Evolutionary conservation across 2,797 vertebrate species (phyloP).

Genomic region (Fistularia tabacaria): DNA sequence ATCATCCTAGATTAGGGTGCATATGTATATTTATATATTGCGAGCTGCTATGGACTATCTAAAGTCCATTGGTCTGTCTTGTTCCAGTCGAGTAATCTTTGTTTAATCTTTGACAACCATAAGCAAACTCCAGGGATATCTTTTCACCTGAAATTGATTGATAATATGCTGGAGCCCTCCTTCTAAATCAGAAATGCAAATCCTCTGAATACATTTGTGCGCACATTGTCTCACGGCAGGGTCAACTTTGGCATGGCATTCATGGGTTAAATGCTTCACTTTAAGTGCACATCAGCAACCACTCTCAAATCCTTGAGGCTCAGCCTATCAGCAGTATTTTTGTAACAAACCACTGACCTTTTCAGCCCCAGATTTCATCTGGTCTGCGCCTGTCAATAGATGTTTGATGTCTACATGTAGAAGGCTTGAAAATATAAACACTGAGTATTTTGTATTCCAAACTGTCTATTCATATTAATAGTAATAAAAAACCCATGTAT

Average conservation of each 20-base stretch:
- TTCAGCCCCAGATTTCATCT: constrained; percentile 35
- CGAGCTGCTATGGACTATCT: background rate
- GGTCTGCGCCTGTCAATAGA: constrained; percentile 33
- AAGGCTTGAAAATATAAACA: background rate
- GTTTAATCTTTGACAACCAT: constrained; percentile 8
- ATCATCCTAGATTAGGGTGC: constrained; percentile 38
- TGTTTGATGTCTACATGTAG: background rate
- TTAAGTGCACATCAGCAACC: constrained; percentile 48
- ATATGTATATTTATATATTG: constrained; percentile 38
- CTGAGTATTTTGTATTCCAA: no score
- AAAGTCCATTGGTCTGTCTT: constrained; percentile 17
- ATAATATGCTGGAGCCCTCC: constrained; percentile 4
- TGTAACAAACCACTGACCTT: constrained; percentile 54
- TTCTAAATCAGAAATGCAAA: constrained; percentile 25
- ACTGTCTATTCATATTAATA: no score
- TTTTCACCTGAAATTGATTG: constrained; percentile 14
- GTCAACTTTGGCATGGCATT: constrained; percentile 17
- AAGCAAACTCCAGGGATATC: background rate
- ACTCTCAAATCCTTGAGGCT: constrained; percentile 25
- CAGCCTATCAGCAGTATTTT: constrained; percentile 35
- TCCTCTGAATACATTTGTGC: constrained; percentile 25
- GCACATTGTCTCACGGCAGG: constrained; percentile 22
- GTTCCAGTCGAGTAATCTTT: constrained; percentile 20
- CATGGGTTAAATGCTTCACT: constrained; percentile 47
- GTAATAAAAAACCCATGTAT: no score